Conservation (phyloP, 2,888 invertebrate genomes). For the Catonia carolina region DNA sequence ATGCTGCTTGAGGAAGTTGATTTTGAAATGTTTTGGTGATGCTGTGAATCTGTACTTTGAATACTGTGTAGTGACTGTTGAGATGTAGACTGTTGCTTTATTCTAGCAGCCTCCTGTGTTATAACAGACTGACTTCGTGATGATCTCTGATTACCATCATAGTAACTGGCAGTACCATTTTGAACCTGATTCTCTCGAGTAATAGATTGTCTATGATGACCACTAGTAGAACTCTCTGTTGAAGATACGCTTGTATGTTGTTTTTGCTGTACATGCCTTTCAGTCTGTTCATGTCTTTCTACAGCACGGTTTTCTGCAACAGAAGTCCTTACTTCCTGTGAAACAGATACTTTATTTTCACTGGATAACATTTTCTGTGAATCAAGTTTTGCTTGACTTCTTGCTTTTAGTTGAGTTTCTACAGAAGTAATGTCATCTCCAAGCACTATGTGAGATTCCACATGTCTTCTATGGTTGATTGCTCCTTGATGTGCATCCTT, state of each 20-base stretch:
- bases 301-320: too few species aligned
- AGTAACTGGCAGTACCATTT: conserved; percentile 9
- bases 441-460: conserved; percentile 59
- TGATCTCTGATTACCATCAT: not conserved
- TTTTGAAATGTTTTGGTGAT: conserved; percentile 38
- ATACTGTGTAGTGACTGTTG: conserved; percentile 7
- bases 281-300: too few species aligned
- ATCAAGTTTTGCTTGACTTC: conserved; percentile 10
- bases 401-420: conserved; percentile 39
- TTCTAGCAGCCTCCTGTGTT: not conserved
- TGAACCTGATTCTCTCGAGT: not conserved
- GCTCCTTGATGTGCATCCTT: conserved; percentile 50
- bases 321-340: too few species aligned
- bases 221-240: conserved; percentile 17
- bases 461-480: conserved; percentile 47
- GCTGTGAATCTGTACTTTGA: not conserved
- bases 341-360: conserved; percentile 37
- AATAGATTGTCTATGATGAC: conserved; percentile 22
- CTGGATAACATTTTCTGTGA: conserved; percentile 37
- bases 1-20: conserved; percentile 25
- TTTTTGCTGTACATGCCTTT: conserved; percentile 38
- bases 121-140: not conserved
- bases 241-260: conserved; percentile 37
- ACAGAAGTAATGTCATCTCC: conserved; percentile 47
- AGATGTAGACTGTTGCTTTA: not conserved